Base-by-base conservation (phyloP, 2,888 invertebrate genomes). In the Horisme vitalbata region DNA sequence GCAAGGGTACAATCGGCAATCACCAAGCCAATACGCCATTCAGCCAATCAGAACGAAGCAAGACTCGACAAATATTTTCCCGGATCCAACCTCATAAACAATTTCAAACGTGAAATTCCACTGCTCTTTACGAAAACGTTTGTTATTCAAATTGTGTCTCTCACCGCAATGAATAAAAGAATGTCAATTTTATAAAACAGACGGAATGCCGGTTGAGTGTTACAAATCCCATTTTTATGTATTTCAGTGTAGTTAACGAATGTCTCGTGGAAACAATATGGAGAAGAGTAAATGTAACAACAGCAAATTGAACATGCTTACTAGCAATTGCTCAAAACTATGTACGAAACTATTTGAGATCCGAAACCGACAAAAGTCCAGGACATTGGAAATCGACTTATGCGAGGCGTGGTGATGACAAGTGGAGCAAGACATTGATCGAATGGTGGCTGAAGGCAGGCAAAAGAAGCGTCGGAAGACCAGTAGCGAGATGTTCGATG, bases 131-230 rank as follows among this genome's bases (percentile, higher is more conserved):
- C 34, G 44, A 27, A 44, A 44, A 39, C 41, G 48, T 52, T 51
- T 59, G 47, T 55, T 57, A 55, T 57, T 59, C 59, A 59, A 55
- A 59, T 57, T 51, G 51, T 44, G 45, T 41, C 44, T 47, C 50
- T 28, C 44, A 41, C 34, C 12, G 49, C 43, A 37, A 45, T 51
- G 49, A 48, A 59, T 57, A 55, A 57, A 55, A 52, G 49, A 48
- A 54, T 51, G 52, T 34, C 54, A 48, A 43, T 48, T 48, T 38
- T 34, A 38, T 12, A 41, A 52, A 41, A 36, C 45, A 52, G 52
- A 48, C 51, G 50, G 18, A 53, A 55, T 53, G 52, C 38, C 50
- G 37, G 26, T 28, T 2, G 41, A 41, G 47, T 44, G 41, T 44
- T 37, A 47, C 33, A 48, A 53, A 46, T 39, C 33, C 35, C 41